Conservation (phyloP, 2,113 vertebrate species). For the Pagrus major region DNA sequence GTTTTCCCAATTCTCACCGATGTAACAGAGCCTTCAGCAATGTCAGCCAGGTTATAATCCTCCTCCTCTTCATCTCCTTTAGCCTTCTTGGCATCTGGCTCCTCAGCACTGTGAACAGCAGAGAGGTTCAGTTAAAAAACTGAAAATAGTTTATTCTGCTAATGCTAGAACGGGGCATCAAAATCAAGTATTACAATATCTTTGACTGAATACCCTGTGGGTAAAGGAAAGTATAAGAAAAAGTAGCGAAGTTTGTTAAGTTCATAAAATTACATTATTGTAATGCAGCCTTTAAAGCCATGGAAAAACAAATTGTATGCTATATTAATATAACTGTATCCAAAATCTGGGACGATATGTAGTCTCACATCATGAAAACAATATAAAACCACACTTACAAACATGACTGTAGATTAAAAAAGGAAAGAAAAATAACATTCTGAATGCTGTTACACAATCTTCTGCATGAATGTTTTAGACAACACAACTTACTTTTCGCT, state of each 20-base stretch:
- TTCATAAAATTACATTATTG: no score
- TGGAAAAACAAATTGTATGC: no score
- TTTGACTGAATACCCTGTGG: no score
- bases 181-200: no score
- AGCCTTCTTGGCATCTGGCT: conserved; percentile 84
- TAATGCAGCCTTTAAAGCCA: no score
- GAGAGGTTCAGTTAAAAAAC: background rate
- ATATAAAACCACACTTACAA: background rate
- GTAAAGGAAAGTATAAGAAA: no score
- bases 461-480: background rate
- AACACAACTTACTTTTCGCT: background rate
- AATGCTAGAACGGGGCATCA: no score
- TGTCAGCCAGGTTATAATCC: conserved; percentile 84
- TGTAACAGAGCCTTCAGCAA: conserved; percentile 89
- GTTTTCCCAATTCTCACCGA: conserved; percentile 83
- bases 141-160: background rate
- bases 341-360: no score
- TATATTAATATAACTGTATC: no score
- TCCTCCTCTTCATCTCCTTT: conserved; percentile 85
- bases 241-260: no score
- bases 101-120: conserved; percentile 77
- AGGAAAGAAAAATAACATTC: background rate
- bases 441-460: background rate
- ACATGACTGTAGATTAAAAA: background rate
- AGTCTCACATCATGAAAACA: no score